Evolutionary conservation across 2,888 invertebrate genomes (phyloP), one percentile per base, ranked within the genome.

Genomic region (Drosophila pseudotakahashii): DNA sequence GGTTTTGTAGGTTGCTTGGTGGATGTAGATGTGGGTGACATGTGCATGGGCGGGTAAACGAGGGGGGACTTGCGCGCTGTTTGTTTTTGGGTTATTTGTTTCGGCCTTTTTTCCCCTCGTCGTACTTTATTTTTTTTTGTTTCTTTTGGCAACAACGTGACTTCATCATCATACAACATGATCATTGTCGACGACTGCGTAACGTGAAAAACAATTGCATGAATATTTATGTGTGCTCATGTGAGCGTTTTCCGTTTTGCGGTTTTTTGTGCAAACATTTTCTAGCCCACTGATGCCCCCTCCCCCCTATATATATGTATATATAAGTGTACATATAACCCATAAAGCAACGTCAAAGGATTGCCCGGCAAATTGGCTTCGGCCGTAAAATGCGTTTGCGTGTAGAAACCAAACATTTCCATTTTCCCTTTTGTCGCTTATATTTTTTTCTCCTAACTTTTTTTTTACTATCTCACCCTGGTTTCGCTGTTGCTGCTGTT

Each of bases 371-470:
- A 79, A 81, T 76, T 84, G 85, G 79, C 67, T 75, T 52, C 64
- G 57, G 79, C 79, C 68, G 76, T 79, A 84, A 84, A 80, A 75
- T 80, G 80, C 76, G 81, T 80, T 81, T 75, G 87, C 87, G 80
- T 80, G 87, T 83, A 57, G 37, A 59, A 51, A 23, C 19, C 23
- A 54, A 14, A 45, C 48, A 32, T 44, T 32, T 52, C 19, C 30
- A 50, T 45, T 51, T 39, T 57, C 44, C 53, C 50, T 66, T 73
- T 54, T 42, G 30, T 47, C 30, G 47, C 30, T 47, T 26, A 26
- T 26, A 26, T 16, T 1, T 32, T 32, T 11, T 11, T 7, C 11
- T 3, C 6, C 19, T 19, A 19, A 19, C 2, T 19, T 19, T 19
- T 45, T 54, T n/a, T 59, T 30, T 69, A 36, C 45, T 69, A 36